A percentile compares a stretch with the other conserved stretches of the same genome.
Evolutionary conservation across 2,113 vertebrate genomes (phyloP).

Genomic region (Actinemys pallida): DNA sequence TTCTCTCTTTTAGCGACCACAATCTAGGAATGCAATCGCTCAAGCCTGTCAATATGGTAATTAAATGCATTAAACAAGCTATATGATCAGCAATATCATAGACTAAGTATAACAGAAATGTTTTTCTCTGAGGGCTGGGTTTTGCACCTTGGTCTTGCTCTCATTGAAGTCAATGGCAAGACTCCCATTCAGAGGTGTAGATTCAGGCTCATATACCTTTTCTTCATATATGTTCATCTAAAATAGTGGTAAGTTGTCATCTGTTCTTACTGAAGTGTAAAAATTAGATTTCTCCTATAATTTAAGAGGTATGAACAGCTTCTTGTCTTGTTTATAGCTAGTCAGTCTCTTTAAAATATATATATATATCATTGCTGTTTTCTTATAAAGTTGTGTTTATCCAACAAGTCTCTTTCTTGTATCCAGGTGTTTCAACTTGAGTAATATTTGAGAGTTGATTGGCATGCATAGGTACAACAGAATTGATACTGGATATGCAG

Average conservation of each 20-base stretch:
- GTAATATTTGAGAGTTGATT: background rate
- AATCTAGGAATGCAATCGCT: background rate
- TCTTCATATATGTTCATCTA: background rate
- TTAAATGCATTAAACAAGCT: background rate
- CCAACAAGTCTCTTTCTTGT: background rate
- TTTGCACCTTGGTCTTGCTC: background rate
- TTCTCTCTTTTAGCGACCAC: background rate
- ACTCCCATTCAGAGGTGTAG: background rate
- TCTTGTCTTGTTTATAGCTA: background rate
- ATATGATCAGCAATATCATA: background rate
- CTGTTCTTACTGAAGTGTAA: background rate
- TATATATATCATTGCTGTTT: background rate
- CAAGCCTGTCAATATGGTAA: background rate
- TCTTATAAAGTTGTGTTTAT: background rate
- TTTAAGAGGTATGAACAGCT: background rate
- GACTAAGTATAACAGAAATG: background rate
- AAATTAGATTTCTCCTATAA: background rate
- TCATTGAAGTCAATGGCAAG: background rate
- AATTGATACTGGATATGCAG: background rate
- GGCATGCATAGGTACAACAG: background rate
- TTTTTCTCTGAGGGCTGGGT: background rate
- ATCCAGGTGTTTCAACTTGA: background rate
- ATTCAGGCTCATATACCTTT: background rate
- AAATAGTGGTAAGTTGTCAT: background rate
- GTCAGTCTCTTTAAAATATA: background rate